Conservation (phyloP, 1,140 invertebrate genomes). For the Drosophila bipectinata region DNA sequence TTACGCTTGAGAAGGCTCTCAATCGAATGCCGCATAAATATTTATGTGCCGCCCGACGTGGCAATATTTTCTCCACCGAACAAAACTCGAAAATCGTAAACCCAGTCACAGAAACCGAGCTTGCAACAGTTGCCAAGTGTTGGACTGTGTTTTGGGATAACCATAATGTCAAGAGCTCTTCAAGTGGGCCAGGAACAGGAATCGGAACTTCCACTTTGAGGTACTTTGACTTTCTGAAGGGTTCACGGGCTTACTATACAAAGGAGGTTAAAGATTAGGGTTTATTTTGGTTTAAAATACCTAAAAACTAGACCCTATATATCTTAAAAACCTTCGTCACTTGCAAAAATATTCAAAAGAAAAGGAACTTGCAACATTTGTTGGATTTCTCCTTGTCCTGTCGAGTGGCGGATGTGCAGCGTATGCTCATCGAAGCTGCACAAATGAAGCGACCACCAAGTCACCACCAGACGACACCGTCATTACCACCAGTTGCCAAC, state of each 20-base stretch:
- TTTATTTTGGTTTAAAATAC: too few species aligned
- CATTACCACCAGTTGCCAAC: constrained; percentile 69
- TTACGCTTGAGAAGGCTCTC: constrained; percentile 80
- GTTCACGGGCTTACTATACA: neutral
- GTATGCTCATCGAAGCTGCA: constrained; percentile 81
- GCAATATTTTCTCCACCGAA: constrained; percentile 37
- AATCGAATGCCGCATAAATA: constrained; percentile 77
- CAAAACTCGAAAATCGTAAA: constrained; percentile 42
- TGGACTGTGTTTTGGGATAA: constrained; percentile 31
- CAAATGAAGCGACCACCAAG: constrained; percentile 81
- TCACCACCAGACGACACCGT: constrained; percentile 73
- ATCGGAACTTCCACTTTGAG: constrained; percentile 50
- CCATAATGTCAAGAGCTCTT: constrained; percentile 73
- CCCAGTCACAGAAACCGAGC: constrained; percentile 27
- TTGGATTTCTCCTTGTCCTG: constrained; percentile 3
- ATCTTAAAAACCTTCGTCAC: neutral
- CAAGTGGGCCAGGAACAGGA: constrained; percentile 27
- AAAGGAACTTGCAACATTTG: constrained; percentile 60
- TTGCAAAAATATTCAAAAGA: constrained; percentile 63
- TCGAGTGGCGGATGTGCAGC: constrained; percentile 68
- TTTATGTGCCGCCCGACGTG: constrained; percentile 58
- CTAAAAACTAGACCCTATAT: too few species aligned
- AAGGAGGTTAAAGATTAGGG: neutral
- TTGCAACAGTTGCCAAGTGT: constrained; percentile 73
- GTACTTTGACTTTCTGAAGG: constrained; percentile 14